Percentiles rank a stretch among this genome's conserved stretches.
These are phyloP conservation scores for Chaetura pelagica DNA, from an alignment of 2,113 vertebrate genomes.

Conservation along the genomic window DNA sequence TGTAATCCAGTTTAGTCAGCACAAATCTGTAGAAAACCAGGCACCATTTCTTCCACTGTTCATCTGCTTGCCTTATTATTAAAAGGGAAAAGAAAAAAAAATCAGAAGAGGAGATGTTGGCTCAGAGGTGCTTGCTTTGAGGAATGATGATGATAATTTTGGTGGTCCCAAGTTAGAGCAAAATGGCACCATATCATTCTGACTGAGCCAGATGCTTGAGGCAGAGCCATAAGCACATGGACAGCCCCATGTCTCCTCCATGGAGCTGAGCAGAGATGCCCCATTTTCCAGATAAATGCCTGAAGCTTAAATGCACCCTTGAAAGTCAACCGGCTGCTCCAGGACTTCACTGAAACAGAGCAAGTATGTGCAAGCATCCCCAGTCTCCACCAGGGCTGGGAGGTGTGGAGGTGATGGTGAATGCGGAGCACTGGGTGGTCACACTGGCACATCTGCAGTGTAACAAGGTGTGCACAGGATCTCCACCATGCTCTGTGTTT, in stretches of 20 bases:
- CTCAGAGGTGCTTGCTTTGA: neutral
- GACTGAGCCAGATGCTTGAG: neutral
- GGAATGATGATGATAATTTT: neutral
- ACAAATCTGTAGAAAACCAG: neutral
- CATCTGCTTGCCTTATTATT: neutral
- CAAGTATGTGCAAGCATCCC: neutral
- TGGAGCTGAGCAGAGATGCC: neutral
- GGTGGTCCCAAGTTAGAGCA: neutral
- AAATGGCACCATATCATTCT: neutral
- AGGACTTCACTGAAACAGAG: accelerated
- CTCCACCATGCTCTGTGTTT: neutral
- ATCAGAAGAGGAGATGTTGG: neutral
- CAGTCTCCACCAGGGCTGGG: neutral
- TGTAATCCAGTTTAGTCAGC: neutral
- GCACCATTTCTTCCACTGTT: neutral
- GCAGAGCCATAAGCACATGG: neutral
- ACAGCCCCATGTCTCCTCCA: neutral
- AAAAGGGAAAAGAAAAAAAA: neutral
- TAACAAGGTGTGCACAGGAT: neutral
- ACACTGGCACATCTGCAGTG: accelerated
- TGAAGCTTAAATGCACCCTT: neutral
- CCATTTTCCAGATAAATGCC: neutral
- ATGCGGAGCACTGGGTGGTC: accelerated
- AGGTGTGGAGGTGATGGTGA: neutral
- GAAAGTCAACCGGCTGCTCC: neutral